Percentiles rank a stretch among this genome's conserved stretches.
Conservation (phyloP, 1,140 invertebrate genomes). For the Hermetia illucens region DNA sequence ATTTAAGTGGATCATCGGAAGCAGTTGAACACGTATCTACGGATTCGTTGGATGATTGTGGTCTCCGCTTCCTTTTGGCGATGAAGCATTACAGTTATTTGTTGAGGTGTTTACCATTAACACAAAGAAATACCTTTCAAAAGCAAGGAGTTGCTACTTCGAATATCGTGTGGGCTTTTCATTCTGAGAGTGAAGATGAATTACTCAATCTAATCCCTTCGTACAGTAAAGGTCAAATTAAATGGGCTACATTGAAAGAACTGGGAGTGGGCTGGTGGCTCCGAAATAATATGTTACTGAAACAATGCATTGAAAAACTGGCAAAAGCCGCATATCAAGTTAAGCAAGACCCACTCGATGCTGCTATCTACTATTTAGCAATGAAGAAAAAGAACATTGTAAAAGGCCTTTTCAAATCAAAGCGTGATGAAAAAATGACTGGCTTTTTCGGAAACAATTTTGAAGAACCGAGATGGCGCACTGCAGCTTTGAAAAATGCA, state of each 20-base stretch:
- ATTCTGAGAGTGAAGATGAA: constrained; percentile 96
- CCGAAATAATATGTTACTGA: constrained; percentile 67
- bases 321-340: constrained; percentile 82
- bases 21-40: constrained; percentile 38
- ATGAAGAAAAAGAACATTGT: constrained; percentile 97
- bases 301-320: constrained; percentile 80
- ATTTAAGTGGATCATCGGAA: constrained; percentile 43
- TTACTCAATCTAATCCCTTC: constrained; percentile 80
- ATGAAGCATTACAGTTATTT: constrained; percentile 98
- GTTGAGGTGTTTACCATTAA: constrained; percentile 74
- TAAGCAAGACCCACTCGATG: constrained; percentile 91
- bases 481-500: constrained; percentile 94
- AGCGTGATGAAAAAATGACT: constrained; percentile 83
- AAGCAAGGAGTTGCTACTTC: constrained; percentile 81
- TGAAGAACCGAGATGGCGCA: constrained; percentile 81
- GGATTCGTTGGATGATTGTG: constrained; percentile 95
- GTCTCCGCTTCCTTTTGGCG: constrained; percentile 85
- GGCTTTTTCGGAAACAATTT: constrained; percentile 94
- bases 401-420: constrained; percentile 87
- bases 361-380: constrained; percentile 93
- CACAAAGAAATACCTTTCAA: constrained; percentile 74
- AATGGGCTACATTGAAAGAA: constrained; percentile 86
- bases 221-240: constrained; percentile 65
- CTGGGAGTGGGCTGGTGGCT: constrained; percentile 96
- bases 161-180: constrained; percentile 97